These are phyloP conservation scores for Melanotaenia boesemani DNA, from an alignment of 2,797 vertebrate genomes.

Conservation along the genomic window DNA sequence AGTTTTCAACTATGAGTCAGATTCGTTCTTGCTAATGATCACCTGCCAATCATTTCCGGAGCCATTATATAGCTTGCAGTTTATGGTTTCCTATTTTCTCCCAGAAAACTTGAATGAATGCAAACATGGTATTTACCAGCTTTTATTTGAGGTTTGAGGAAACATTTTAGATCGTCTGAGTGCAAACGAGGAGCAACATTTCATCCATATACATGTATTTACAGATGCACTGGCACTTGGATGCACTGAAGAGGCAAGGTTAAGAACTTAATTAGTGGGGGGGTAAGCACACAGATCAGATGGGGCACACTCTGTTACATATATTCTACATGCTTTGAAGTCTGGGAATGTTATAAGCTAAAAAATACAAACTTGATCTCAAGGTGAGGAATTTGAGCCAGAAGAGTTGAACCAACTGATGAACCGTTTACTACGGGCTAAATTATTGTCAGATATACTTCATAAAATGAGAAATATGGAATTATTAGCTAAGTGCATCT, in stretches of 20 bases:
- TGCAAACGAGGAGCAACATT: constrained; percentile 83
- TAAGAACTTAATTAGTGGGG: constrained; percentile 70
- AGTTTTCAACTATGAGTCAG: constrained; percentile 64
- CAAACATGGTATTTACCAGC: constrained; percentile 74
- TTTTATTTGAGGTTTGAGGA: constrained; percentile 84
- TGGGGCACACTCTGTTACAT: constrained; percentile 69
- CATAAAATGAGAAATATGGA: constrained; percentile 23
- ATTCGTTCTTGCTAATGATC: constrained; percentile 32
- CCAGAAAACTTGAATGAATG: constrained; percentile 25
- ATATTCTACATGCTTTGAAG: constrained; percentile 76
- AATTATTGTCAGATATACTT: constrained; percentile 36
- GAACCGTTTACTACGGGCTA: constrained; percentile 71
- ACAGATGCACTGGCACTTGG: constrained; percentile 84
- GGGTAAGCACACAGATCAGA: constrained; percentile 70
- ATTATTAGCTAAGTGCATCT: constrained; percentile 69
- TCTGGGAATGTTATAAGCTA: constrained; percentile 78
- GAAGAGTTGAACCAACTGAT: constrained; percentile 57
- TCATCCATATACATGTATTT: constrained; percentile 82
- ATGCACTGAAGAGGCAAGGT: constrained; percentile 74
- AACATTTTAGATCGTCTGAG: constrained; percentile 78
- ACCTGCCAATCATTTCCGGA: background rate
- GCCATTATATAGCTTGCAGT: background rate
- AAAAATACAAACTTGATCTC: constrained; percentile 53
- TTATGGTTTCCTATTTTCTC: background rate
- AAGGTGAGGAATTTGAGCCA: constrained; percentile 37